A percentile compares a stretch with the other conserved stretches of the same genome.
Conservation (phyloP, 2,113 vertebrate genomes). For the Bubo bubo region DNA sequence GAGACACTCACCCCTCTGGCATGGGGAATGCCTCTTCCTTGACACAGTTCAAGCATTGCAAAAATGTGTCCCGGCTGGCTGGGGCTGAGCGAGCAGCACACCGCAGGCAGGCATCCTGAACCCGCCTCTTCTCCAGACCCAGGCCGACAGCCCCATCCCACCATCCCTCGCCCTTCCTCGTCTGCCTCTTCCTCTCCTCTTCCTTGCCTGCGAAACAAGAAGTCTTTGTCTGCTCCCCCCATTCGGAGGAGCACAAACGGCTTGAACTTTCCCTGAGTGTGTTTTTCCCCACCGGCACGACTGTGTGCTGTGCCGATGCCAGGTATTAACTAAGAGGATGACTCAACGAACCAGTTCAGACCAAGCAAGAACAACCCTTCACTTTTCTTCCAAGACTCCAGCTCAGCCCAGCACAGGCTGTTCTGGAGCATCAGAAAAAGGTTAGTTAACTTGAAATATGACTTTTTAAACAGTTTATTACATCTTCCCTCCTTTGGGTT, state of each 20-base stretch:
- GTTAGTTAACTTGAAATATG: constrained; percentile 15
- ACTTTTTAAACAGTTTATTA: background rate
- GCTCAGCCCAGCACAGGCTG: constrained; percentile 38
- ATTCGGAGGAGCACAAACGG: background rate
- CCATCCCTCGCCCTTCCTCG: background rate
- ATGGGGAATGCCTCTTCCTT: background rate
- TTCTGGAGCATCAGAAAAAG: constrained; percentile 36
- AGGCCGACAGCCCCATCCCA: background rate
- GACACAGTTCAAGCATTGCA: background rate
- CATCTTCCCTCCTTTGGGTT: background rate
- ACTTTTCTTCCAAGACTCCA: background rate
- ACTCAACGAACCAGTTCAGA: constrained; percentile 59
- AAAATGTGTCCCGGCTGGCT: background rate
- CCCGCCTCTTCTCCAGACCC: background rate
- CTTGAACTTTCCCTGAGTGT: constrained; percentile 30
- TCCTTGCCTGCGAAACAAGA: background rate
- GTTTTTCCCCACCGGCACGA: constrained; percentile 32
- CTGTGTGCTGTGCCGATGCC: background rate
- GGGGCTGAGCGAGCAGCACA: background rate
- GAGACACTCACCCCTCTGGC: background rate
- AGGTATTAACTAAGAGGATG: constrained; percentile 61
- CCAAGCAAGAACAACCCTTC: constrained; percentile 31
- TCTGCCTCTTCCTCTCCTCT: background rate
- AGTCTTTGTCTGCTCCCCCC: background rate
- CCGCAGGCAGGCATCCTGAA: background rate